Evolutionary conservation across 2,797 vertebrate species (phyloP).

Genomic region (Oreochromis mossambicus): DNA sequence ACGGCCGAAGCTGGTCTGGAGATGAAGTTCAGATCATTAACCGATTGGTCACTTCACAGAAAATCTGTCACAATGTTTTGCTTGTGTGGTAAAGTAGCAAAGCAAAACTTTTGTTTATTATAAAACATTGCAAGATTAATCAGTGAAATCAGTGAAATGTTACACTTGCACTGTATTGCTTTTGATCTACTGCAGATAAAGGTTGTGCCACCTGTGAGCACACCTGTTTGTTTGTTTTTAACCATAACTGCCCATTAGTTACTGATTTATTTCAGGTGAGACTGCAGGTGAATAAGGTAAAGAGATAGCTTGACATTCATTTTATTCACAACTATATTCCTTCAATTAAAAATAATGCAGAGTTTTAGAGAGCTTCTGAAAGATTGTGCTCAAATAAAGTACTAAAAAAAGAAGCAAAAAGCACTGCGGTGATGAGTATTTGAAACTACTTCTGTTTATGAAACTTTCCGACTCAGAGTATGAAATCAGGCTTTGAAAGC

Average conservation of each 20-base stretch:
- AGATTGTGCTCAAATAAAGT: not conserved
- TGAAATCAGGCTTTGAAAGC: not conserved
- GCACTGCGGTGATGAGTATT: not conserved
- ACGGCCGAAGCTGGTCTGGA: not conserved
- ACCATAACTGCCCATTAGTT: not conserved
- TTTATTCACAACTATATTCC: not conserved
- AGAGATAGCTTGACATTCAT: not conserved
- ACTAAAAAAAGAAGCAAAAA: not conserved
- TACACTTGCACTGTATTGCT: not conserved
- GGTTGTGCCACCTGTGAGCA: not conserved
- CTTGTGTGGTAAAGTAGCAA: not conserved
- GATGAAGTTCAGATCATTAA: not conserved
- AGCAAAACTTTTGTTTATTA: not conserved
- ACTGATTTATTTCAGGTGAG: not conserved
- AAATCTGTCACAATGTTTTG: not conserved
- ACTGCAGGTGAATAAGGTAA: not conserved
- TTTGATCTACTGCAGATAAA: not conserved
- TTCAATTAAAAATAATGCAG: rapidly evolving
- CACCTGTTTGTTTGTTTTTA: not conserved
- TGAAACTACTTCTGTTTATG: not conserved
- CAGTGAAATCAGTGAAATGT: not conserved
- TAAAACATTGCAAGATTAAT: not conserved
- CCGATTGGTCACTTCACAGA: not conserved
- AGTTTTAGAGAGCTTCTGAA: not conserved
- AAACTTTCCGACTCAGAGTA: not conserved